Percentiles rank a stretch among this genome's conserved stretches.
These are phyloP conservation scores for Saguinus midas DNA, from an alignment of 2,113 vertebrate genomes.

Conservation along the genomic window DNA sequence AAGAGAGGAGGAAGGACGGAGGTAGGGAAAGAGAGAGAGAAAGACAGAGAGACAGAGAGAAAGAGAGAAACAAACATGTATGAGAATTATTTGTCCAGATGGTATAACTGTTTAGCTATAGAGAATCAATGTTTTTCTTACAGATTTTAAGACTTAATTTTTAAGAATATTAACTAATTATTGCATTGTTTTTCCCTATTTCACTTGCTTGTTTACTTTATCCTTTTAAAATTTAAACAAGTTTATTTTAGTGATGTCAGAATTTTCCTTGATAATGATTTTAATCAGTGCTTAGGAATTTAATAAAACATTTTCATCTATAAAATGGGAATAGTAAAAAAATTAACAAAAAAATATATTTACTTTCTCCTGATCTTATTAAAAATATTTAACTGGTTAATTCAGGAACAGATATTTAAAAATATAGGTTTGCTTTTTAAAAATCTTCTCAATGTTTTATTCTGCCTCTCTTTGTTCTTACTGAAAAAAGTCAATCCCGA, in stretches of 20 bases:
- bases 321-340: too few species aligned
- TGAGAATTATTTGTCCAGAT: background rate
- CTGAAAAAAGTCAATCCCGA: background rate
- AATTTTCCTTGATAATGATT: background rate
- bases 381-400: background rate
- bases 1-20: background rate
- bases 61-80: background rate
- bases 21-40: background rate
- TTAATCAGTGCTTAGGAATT: background rate
- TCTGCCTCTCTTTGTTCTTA: background rate
- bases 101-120: background rate
- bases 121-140: background rate
- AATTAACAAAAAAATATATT: background rate
- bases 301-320: background rate
- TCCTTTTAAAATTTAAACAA: background rate
- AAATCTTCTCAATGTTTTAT: background rate
- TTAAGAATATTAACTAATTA: background rate
- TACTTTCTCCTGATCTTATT: background rate
- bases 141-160: background rate
- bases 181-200: background rate
- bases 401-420: background rate
- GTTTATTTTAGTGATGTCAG: background rate
- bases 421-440: background rate
- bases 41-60: background rate
- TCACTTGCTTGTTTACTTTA: background rate